phyloP scores from a whole-genome alignment of 2,888 invertebrate species.

The Ophonus ardosiacus region DNA sequence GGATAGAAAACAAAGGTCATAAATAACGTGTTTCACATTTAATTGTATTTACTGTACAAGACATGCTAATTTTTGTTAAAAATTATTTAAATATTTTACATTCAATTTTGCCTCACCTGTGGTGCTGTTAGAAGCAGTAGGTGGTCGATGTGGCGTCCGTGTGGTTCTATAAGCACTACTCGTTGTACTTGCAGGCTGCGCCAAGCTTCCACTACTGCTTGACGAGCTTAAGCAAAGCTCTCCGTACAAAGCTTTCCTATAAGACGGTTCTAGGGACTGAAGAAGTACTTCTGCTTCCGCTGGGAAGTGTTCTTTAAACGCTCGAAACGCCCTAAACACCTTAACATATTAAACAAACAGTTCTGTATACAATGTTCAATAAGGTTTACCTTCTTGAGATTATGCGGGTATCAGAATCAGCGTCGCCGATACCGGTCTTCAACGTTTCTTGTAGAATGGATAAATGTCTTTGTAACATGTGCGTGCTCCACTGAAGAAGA shows the following conservation, averaged over 20 bases:
- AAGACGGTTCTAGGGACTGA: constrained; percentile 87
- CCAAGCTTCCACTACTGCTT: constrained; percentile 78
- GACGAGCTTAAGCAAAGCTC: constrained; percentile 79
- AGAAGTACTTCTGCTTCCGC: constrained; percentile 92
- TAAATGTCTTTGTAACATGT: constrained; percentile 89
- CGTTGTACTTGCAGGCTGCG: constrained; percentile 71
- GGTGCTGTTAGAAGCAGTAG: constrained; percentile 73
- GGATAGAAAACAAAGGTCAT: no score
- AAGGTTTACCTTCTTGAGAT: constrained; percentile 85
- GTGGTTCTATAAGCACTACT: constrained; percentile 72
- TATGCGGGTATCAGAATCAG: constrained; percentile 92
- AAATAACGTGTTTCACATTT: no score
- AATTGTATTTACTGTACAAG: no score
- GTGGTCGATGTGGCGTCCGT: constrained; percentile 72
- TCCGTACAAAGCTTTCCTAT: constrained; percentile 81
- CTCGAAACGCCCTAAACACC: constrained; percentile 88
- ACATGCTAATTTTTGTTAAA: no score
- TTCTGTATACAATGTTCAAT: constrained; percentile 59
- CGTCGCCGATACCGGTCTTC: constrained; percentile 92
- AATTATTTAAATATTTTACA: no score
- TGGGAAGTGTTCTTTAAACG: constrained; percentile 93
- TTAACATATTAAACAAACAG: constrained; percentile 27
- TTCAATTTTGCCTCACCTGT: constrained; percentile 73
- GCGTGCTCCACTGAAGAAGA: constrained; percentile 92
- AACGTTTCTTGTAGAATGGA: constrained; percentile 88